A percentile compares a stretch with the other conserved stretches of the same genome.
Evolutionary conservation across 2,797 vertebrate genomes (phyloP).

Genomic region (Momotus momota): DNA sequence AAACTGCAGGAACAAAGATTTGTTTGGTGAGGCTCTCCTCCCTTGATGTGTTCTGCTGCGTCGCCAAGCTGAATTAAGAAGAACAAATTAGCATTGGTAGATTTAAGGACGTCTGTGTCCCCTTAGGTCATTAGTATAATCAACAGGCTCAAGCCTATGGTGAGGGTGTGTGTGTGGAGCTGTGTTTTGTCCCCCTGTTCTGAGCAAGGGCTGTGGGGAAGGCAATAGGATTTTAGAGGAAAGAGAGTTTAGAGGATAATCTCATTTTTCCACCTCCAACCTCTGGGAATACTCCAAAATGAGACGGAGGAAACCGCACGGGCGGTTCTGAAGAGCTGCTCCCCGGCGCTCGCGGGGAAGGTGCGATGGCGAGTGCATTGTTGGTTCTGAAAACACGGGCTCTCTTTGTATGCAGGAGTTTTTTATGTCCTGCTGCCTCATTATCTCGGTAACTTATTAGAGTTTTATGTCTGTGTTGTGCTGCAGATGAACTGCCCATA

Average conservation of each 20-base stretch:
- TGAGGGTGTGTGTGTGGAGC: background rate
- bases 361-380: background rate
- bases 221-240: background rate
- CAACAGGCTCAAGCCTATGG: background rate
- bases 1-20: background rate
- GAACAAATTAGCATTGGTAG: background rate
- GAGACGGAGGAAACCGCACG: background rate
- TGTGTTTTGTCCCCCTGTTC: background rate
- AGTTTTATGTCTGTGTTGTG: conserved; percentile 44
- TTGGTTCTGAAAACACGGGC: background rate
- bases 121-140: background rate
- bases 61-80: background rate
- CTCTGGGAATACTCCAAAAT: background rate
- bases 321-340: background rate
- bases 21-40: background rate
- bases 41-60: background rate
- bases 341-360: background rate
- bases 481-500: conserved; percentile 51
- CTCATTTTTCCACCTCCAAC: background rate
- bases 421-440: conserved; percentile 38
- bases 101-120: background rate
- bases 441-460: conserved; percentile 48
- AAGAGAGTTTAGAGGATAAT: background rate
- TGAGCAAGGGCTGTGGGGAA: background rate
- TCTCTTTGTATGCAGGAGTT: background rate